Conservation (phyloP, 2,113 vertebrate genomes). For the Ictalurus punctatus region DNA sequence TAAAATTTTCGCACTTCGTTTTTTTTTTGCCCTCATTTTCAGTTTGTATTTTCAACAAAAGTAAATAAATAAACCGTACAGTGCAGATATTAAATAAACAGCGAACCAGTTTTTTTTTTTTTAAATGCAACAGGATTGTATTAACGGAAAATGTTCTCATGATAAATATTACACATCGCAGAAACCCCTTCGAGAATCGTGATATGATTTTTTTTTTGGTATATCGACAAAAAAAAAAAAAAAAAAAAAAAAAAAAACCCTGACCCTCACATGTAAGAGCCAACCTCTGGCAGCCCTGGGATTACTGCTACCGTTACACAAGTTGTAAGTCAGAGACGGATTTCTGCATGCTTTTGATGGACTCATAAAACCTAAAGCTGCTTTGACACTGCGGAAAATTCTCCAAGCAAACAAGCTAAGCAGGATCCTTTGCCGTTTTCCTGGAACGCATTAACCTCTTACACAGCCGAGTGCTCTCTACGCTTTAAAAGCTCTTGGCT, state of each 20-base stretch:
- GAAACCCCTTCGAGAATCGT: too few species aligned
- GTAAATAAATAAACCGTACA: too few species aligned
- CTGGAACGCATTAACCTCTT: neutral
- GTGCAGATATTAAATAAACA: too few species aligned
- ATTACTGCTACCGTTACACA: neutral
- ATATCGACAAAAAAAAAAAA: too few species aligned
- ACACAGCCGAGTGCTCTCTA: neutral
- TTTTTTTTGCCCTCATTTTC: too few species aligned
- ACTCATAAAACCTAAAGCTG: neutral
- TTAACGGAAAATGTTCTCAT: too few species aligned
- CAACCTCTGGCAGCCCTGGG: neutral
- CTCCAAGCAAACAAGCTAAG: neutral
- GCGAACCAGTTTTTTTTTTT: too few species aligned
- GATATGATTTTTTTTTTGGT: too few species aligned
- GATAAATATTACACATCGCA: too few species aligned
- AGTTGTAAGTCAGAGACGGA: neutral
- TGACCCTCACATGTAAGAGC: neutral
- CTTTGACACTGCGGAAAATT: neutral
- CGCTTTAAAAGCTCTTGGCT: slow-evolving; percentile 3
- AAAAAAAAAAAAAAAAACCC: neutral
- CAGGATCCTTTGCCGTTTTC: neutral
- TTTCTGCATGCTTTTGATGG: neutral
- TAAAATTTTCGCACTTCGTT: too few species aligned
- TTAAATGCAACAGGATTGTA: too few species aligned
- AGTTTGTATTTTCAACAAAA: too few species aligned